phyloP scores from a whole-genome alignment of 2,888 invertebrate species.

The Trissolcus japonicus region DNA sequence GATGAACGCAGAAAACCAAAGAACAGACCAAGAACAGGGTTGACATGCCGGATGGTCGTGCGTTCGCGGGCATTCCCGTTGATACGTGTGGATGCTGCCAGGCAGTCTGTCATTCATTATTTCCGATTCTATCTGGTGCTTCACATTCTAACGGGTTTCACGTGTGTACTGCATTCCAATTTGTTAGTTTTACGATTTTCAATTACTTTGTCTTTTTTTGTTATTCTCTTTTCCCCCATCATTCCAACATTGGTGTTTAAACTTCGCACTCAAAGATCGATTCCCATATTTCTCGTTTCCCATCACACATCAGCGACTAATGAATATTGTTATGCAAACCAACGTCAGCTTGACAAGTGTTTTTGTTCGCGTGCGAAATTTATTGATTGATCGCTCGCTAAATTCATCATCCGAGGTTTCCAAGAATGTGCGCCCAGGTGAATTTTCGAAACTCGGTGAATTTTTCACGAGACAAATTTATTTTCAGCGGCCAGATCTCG shows the following conservation, averaged over 20 bases:
- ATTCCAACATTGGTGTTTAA: too few relatives aligned
- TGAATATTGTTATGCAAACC: neutral
- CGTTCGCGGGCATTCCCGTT: constrained; percentile 31
- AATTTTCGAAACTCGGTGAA: too few relatives aligned
- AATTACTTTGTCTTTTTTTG: constrained; percentile 9
- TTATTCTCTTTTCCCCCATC: constrained; percentile 66
- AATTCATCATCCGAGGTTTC: too few relatives aligned
- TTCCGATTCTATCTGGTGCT: constrained; percentile 53
- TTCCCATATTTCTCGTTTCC: too few relatives aligned
- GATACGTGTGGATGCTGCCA: constrained; percentile 53
- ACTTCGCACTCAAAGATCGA: too few relatives aligned
- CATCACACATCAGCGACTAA: neutral
- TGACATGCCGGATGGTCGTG: constrained; percentile 48
- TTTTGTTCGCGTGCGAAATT: too few relatives aligned
- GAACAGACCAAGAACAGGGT: constrained; percentile 47
- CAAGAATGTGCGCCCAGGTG: too few relatives aligned
- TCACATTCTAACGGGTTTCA: constrained; percentile 42
- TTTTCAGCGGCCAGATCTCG: too few relatives aligned
- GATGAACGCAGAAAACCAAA: constrained; percentile 37
- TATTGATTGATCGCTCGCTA: too few relatives aligned
- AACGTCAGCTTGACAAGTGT: too few relatives aligned
- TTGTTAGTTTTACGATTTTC: neutral
- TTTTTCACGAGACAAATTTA: too few relatives aligned
- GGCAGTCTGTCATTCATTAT: constrained; percentile 53
- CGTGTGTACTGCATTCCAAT: constrained; percentile 4